These are phyloP conservation scores for Pyxicephalus adspersus DNA, from an alignment of 2,113 vertebrate species.

Conservation along the genomic window DNA sequence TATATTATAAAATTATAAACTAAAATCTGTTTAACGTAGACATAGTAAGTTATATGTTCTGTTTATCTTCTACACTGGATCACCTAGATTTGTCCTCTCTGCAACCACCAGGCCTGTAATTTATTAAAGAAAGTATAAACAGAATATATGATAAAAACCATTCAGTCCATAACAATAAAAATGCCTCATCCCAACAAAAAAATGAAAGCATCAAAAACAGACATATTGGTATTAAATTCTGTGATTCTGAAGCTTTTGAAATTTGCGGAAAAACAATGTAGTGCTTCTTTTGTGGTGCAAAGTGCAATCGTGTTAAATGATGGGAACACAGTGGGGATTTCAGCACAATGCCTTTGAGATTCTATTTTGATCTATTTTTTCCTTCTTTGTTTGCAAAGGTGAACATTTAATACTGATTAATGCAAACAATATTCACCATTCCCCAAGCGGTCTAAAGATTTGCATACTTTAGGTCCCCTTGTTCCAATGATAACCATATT, in stretches of 20 bases:
- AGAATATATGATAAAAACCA: constrained; percentile 11
- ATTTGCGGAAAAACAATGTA: constrained; percentile 35
- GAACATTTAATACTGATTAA: constrained; percentile 54
- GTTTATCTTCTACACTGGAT: background rate
- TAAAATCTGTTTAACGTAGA: background rate
- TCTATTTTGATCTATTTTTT: constrained; percentile 50
- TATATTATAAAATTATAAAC: too few species aligned
- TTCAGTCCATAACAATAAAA: background rate
- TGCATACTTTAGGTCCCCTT: constrained; percentile 53
- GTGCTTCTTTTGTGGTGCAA: background rate
- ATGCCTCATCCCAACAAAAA: background rate
- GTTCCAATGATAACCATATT: constrained; percentile 52
- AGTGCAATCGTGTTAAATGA: constrained; percentile 28
- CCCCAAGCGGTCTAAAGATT: constrained; percentile 41
- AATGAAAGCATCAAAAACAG: constrained; percentile 21
- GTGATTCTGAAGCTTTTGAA: constrained; percentile 31
- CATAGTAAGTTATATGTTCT: background rate
- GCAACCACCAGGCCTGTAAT: background rate
- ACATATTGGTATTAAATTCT: constrained; percentile 19
- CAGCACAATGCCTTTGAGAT: constrained; percentile 15
- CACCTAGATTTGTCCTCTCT: background rate
- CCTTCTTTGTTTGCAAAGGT: constrained; percentile 36
- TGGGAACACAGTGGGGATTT: constrained; percentile 33
- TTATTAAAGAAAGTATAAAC: constrained; percentile 12
- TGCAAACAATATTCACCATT: constrained; percentile 56